phyloP scores from a whole-genome alignment of 2,797 vertebrate genomes.

The Sphenodon punctatus region DNA sequence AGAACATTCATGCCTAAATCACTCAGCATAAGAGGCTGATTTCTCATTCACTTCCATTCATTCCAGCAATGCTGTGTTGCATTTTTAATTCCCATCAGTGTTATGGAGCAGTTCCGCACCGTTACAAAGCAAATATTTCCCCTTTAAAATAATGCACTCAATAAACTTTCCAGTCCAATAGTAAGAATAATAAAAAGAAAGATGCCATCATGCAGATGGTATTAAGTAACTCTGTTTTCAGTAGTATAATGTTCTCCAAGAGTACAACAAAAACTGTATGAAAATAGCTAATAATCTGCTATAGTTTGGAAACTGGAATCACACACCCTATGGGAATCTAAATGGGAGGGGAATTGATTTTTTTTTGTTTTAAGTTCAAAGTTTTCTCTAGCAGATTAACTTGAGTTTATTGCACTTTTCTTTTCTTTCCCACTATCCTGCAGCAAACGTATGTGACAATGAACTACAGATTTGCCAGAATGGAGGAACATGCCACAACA shows the following conservation, averaged over 20 bases:
- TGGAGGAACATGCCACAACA: conserved; percentile 91
- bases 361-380: neutral
- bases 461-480: conserved; percentile 96
- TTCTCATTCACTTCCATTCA: conserved; percentile 7
- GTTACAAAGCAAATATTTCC: neutral
- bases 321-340: no score
- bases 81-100: conserved; percentile 7
- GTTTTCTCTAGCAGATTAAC: conserved; percentile 4
- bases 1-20: conserved; percentile 12
- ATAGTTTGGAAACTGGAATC: conserved; percentile 32
- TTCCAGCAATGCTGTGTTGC: neutral
- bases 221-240: neutral
- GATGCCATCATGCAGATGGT: neutral
- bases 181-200: neutral
- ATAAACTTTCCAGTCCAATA: neutral
- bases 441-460: conserved; percentile 96
- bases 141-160: conserved; percentile 26
- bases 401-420: conserved; percentile 43
- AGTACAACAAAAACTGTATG: neutral
- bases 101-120: conserved; percentile 19
- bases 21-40: neutral
- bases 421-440: conserved; percentile 40
- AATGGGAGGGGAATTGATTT: neutral
- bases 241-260: neutral
- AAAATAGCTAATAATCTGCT: neutral